A percentile compares a stretch with the other conserved stretches of the same genome.
Conservation (phyloP, 53 echinoderm and acorn worm genomes). For the Patiria pectinifera region DNA sequence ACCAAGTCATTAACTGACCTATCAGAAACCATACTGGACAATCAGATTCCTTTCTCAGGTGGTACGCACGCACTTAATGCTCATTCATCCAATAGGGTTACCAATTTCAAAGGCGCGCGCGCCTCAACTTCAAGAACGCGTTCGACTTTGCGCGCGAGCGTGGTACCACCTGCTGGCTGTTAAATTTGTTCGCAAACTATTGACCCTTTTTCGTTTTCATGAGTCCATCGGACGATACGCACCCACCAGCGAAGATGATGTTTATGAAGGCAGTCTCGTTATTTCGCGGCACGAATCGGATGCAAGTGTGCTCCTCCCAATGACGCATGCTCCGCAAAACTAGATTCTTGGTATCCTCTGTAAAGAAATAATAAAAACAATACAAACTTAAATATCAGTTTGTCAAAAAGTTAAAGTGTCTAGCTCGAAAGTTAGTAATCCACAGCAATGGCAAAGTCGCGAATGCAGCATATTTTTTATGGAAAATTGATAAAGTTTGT, state of each 20-base stretch:
- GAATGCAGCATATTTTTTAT: neutral
- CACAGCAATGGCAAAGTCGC: neutral
- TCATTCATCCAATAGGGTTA: too few species aligned
- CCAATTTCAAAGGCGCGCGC: too few species aligned
- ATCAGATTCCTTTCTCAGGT: too few species aligned
- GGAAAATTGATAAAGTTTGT: neutral
- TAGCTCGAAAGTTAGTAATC: neutral
- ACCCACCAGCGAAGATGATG: constrained; percentile 71
- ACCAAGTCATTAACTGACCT: too few species aligned
- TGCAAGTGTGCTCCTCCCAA: constrained; percentile 89
- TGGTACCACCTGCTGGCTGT: too few species aligned
- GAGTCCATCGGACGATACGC: neutral
- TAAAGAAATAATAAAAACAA: neutral
- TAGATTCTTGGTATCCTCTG: constrained; percentile 74
- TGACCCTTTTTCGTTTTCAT: neutral
- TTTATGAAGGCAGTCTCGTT: constrained; percentile 72
- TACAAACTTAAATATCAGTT: neutral
- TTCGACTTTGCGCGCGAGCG: too few species aligned
- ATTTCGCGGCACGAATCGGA: constrained; percentile 74
- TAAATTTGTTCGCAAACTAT: neutral
- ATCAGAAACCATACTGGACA: too few species aligned
- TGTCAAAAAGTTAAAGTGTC: neutral
- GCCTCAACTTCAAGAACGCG: too few species aligned
- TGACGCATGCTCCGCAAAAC: constrained; percentile 78
- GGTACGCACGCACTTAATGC: too few species aligned